A percentile compares a stretch with the other conserved stretches of the same genome.
These are phyloP conservation scores for Manacus vitellinus DNA, from an alignment of 2,113 vertebrate genomes.

Conservation along the genomic window DNA sequence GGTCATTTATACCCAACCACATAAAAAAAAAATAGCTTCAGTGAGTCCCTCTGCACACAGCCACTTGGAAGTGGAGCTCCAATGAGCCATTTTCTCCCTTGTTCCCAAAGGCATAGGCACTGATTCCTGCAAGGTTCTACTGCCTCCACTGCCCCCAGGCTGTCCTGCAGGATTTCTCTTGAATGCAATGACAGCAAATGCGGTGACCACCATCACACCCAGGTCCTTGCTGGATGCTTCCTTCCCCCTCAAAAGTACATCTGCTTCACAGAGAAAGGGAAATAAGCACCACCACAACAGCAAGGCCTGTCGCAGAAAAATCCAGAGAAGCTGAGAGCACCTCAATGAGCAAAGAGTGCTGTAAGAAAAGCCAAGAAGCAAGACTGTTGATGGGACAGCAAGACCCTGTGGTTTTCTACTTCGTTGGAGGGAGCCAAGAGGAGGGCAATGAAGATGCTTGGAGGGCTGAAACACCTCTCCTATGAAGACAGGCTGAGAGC, in stretches of 20 bases:
- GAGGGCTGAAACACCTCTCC: not conserved
- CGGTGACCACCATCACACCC: not conserved
- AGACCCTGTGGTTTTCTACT: not conserved
- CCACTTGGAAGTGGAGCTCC: not conserved
- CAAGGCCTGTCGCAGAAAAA: not conserved
- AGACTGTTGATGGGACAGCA: not conserved
- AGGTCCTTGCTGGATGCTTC: not conserved
- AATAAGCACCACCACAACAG: not conserved
- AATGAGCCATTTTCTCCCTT: not conserved
- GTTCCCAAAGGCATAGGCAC: not conserved
- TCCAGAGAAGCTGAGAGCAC: not conserved
- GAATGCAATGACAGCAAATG: not conserved
- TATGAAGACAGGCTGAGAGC: not conserved
- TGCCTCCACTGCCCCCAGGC: fast-evolving
- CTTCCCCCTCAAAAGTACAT: not conserved
- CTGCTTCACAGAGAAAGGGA: not conserved
- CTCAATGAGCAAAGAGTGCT: conserved; percentile 20
- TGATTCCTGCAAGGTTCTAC: not conserved
- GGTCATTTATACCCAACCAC: conserved; percentile 21
- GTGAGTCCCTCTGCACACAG: not conserved
- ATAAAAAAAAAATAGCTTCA: conserved; percentile 19
- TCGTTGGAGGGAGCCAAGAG: not conserved
- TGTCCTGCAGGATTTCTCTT: not conserved
- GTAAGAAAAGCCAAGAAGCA: not conserved
- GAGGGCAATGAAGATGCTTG: no score